Conservation (phyloP, 2,888 invertebrate species). For the Heliconius ethilla region DNA sequence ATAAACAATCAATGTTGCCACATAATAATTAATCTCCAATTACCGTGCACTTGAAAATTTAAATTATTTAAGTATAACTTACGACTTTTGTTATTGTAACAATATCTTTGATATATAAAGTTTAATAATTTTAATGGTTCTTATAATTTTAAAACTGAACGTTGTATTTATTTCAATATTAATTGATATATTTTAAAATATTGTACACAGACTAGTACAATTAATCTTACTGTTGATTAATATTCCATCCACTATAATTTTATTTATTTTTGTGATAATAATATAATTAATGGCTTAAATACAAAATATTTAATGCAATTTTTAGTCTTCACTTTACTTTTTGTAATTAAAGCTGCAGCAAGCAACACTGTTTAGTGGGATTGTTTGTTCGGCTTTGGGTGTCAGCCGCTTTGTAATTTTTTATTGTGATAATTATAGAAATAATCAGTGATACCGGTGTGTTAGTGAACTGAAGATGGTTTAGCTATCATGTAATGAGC, state of each 20-base stretch:
- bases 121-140: no score
- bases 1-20: slow-evolving; percentile 78
- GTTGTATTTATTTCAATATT: no score
- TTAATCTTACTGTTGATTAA: no score
- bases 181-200: no score
- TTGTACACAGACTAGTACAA: no score
- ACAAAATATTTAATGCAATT: not conserved
- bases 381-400: slow-evolving; percentile 82
- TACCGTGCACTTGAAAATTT: not conserved
- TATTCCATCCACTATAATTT: no score
- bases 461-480: slow-evolving; percentile 70
- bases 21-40: not conserved
- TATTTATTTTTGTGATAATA: no score
- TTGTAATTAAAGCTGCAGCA: not conserved
- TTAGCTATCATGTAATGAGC: slow-evolving; percentile 67
- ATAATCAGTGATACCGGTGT: slow-evolving; percentile 64
- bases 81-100: no score
- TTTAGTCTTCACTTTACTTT: not conserved
- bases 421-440: slow-evolving; percentile 67
- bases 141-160: no score
- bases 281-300: no score
- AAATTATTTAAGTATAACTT: not conserved
- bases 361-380: slow-evolving; percentile 59
- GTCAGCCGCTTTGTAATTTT: slow-evolving; percentile 77
- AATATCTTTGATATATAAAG: no score